Evolutionary conservation across 2,113 vertebrate species (phyloP), one percentile per base, ranked within the genome.

Genomic region (Glaucomys volans): DNA sequence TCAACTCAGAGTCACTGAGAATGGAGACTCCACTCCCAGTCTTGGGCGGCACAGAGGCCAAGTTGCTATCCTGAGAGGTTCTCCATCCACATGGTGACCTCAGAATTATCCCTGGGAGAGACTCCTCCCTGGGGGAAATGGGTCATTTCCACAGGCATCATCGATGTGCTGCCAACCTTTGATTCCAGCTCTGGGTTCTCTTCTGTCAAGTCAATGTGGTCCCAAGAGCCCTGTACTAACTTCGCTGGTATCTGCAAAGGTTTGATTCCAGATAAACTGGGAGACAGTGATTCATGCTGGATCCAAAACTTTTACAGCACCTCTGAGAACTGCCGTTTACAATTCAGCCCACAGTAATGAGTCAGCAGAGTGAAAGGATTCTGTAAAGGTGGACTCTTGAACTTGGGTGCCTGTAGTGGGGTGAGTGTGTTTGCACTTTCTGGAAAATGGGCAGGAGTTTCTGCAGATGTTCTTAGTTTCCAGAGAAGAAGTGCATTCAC

Each of bases 111-210:
- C 24, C 77, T 13, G 20, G 4, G 14, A 84, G 81, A 20, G 40
- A 66, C 30, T 40, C 66, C 50, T 14, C 44, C 74, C 47, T 67
- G 80, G 32, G 62, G 79, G 77, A 81, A 57, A 10, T 2, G 11
- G 32, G 16, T 17, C 71, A 9, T 4, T 4, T 59, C 32, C 4
- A 0, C 0, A 24, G 37, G 66, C 40, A 2, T 30, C 11, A 1
- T 30, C 6, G 18, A 3, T 0, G 1, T 1, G 9, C n/a, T 3
- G 2, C 28, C 17, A 42, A 16, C 2, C 0, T 9, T 40, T 20
- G 40, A 40, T 10, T 6, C n/a, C 1, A 18, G 12, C 75, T 10
- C 92, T 62, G 47, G 37, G 20, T 42, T 64, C 22, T 52, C 50
- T 40, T 50, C 64, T 42, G 16, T n/a, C 24, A 37, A 8, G 28